Conservation (phyloP, 2,797 vertebrate species). For the Chloroceryle inda region DNA sequence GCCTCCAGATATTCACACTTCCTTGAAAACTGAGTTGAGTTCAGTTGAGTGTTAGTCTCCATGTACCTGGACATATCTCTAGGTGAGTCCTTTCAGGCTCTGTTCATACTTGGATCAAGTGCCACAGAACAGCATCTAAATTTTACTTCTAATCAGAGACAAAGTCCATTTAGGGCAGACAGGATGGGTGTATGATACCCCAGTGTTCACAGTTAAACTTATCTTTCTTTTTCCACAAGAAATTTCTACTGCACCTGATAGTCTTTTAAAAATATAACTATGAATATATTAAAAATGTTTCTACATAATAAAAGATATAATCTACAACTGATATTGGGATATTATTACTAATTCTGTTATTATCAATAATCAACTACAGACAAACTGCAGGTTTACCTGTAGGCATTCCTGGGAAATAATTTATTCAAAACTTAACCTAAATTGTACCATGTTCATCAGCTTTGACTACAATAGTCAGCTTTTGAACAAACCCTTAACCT, state of each 20-base stretch:
- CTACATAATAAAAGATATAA: neutral
- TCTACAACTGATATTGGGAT: neutral
- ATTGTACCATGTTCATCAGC: neutral
- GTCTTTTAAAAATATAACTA: neutral
- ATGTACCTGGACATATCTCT: neutral
- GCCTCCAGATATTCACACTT: neutral
- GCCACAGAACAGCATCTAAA: neutral
- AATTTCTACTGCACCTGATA: neutral
- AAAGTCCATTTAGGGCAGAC: accelerated
- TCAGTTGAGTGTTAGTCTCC: neutral
- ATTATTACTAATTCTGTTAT: neutral
- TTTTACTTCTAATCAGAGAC: neutral
- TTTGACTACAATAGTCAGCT: neutral
- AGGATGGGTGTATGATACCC: neutral
- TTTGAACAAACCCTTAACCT: neutral
- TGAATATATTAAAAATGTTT: neutral
- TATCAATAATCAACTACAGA: neutral
- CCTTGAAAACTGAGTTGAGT: neutral
- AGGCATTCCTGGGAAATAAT: neutral
- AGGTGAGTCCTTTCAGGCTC: neutral
- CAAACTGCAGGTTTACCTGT: neutral
- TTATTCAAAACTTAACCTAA: neutral
- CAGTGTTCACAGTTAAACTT: neutral
- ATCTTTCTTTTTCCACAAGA: neutral
- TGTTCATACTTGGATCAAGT: accelerated